phyloP scores from a whole-genome alignment of 2,113 vertebrate species.

The Myxocyprinus asiaticus region DNA sequence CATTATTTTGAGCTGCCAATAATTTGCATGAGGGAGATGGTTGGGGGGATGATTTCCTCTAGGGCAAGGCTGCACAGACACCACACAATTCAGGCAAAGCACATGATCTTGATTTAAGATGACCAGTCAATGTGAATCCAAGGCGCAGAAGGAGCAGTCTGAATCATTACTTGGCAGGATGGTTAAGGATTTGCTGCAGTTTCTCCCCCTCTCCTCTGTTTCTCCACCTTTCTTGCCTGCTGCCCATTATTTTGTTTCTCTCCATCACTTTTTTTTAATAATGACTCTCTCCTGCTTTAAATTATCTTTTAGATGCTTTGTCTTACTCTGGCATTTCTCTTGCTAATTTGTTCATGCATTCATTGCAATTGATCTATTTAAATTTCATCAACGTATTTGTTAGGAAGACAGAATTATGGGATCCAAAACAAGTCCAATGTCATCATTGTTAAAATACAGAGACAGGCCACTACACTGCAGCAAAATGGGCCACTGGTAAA shows the following conservation, averaged over 20 bases:
- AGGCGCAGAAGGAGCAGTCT: slow-evolving; percentile 68
- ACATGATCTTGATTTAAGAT: slow-evolving; percentile 71
- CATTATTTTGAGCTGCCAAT: slow-evolving; percentile 75
- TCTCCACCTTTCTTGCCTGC: slow-evolving; percentile 41
- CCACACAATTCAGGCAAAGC: slow-evolving; percentile 36
- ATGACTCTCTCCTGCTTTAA: background rate
- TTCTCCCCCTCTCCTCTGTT: slow-evolving; percentile 39
- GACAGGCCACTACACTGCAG: too few species aligned
- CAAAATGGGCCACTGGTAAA: too few species aligned
- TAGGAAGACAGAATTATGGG: too few species aligned
- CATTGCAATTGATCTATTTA: too few species aligned
- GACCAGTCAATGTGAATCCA: slow-evolving; percentile 73
- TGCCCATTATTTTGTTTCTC: background rate
- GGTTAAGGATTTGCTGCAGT: slow-evolving; percentile 55
- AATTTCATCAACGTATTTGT: too few species aligned
- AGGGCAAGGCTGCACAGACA: slow-evolving; percentile 28
- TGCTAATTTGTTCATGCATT: too few species aligned
- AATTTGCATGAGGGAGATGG: slow-evolving; percentile 66
- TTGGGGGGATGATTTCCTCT: slow-evolving; percentile 13
- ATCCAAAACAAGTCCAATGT: too few species aligned
- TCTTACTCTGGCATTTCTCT: too few species aligned
- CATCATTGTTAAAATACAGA: too few species aligned
- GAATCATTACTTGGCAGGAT: slow-evolving; percentile 74
- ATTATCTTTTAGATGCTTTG: background rate
- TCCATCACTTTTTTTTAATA: slow-evolving; percentile 21